Percentiles rank a stretch among this genome's conserved stretches.
These are phyloP conservation scores for Lampris incognitus DNA, from an alignment of 2,113 vertebrate genomes.

Conservation along the genomic window DNA sequence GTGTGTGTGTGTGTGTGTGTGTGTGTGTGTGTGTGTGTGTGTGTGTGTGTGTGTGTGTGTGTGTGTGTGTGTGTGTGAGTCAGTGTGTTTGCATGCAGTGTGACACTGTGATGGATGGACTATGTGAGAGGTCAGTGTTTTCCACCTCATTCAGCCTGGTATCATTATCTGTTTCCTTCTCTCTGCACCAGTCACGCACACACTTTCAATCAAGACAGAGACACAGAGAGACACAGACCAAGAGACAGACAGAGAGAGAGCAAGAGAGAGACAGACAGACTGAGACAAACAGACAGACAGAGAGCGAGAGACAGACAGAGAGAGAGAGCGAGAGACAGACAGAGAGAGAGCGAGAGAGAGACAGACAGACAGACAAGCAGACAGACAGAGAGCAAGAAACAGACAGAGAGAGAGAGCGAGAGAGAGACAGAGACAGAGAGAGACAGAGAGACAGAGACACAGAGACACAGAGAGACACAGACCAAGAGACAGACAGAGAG, in stretches of 20 bases:
- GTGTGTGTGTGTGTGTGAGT: constrained; percentile 14
- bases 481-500: background rate
- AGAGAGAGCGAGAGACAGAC: no score
- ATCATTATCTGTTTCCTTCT: constrained; percentile 69
- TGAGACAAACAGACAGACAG: no score
- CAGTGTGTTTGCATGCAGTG: constrained; percentile 22
- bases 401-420: background rate
- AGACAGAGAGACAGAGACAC: constrained; percentile 27
- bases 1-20: constrained; percentile 15
- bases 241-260: no score
- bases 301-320: background rate
- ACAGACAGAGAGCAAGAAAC: constrained; percentile 27
- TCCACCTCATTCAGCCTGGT: constrained; percentile 62
- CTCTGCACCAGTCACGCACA: constrained; percentile 66
- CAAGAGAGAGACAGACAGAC: no score
- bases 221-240: constrained; percentile 3
- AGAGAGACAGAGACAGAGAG: background rate
- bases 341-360: constrained; percentile 20
- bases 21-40: constrained; percentile 2
- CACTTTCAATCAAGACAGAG: constrained; percentile 64
- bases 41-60: constrained; percentile 22
- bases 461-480: constrained; percentile 13
- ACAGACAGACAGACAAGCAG: background rate
- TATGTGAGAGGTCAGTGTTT: constrained; percentile 72
- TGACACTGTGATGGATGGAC: constrained; percentile 42